Evolutionary conservation across 2,113 vertebrate species (phyloP).

Genomic region (Mellivora capensis): DNA sequence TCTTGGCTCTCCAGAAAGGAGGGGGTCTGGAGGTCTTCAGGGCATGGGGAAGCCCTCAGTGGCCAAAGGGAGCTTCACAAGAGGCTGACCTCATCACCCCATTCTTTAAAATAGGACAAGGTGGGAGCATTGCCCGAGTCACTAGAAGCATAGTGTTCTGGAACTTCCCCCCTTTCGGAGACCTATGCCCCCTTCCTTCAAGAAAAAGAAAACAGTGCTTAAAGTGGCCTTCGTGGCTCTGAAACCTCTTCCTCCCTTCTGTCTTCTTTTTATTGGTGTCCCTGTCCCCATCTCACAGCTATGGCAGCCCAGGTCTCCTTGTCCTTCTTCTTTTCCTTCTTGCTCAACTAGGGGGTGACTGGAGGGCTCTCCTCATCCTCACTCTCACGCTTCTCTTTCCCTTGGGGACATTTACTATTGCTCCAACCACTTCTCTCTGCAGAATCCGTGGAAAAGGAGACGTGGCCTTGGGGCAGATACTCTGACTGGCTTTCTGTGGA

Average conservation of each 20-base stretch:
- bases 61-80: not conserved
- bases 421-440: not conserved
- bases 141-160: not conserved
- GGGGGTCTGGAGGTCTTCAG: not conserved
- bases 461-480: not conserved
- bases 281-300: not conserved
- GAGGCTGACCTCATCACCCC: not conserved
- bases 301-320: accelerated
- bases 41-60: not conserved
- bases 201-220: not conserved
- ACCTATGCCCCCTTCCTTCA: not conserved
- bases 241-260: not conserved
- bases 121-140: not conserved
- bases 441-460: not conserved
- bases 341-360: too few species aligned
- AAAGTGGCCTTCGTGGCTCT: not conserved
- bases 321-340: not conserved
- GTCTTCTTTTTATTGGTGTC: not conserved
- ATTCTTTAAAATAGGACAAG: not conserved
- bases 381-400: not conserved
- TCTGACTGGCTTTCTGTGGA: not conserved
- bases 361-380: not conserved
- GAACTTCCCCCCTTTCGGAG: not conserved
- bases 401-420: not conserved
- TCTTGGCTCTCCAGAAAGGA: not conserved